Base-by-base conservation (phyloP, 2,797 vertebrate species). In the Rhodeus uyekii region DNA sequence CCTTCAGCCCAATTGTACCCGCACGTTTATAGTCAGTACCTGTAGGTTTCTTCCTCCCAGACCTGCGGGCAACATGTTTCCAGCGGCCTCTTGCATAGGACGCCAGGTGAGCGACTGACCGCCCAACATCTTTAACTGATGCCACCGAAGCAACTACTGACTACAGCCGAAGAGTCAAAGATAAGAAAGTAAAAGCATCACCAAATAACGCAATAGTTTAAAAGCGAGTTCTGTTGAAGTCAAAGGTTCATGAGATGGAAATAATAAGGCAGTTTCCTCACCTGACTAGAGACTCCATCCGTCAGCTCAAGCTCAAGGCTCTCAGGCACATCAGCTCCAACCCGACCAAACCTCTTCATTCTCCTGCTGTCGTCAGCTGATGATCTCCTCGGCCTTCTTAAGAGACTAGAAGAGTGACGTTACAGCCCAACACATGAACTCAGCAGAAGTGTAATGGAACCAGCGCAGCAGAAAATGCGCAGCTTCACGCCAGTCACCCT, bases 41-140 rank as follows among this genome's bases (percentile, higher is more conserved):
- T 85, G 79, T 85, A 4, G 55, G 77, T 78, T 88, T 89, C 69
- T 80, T 87, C 69, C 72, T 89, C 19, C 63, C 13, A 63, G 64
- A 87, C 50, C 90, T 88, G 13, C 42, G 76, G 1, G 80, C 48
- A 12, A 77, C 74, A 14, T 73, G 71, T 72, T 78, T 92, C 92
- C 92, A 89, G 27, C 91, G 90, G 36, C 88, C 58, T 24, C 85
- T 83, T 24, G 89, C 86, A 69, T 91, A 92, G 0, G 86, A 90
- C 0, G 84, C 75, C 90, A 90, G 90, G 1, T 83, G 81, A 39
- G 82, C 83, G 2, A 84, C 82, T n/a, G 85, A 81, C 71, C 67
- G 85, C 29, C 74, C 84, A 38, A 61, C 79, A 10, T 76, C 34
- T 8, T 81, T 82, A 22, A 68, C 27, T 29, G 85, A 71, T 9